Evolutionary conservation across 2,888 invertebrate species (phyloP).

Genomic region (Escarpia spicata): DNA sequence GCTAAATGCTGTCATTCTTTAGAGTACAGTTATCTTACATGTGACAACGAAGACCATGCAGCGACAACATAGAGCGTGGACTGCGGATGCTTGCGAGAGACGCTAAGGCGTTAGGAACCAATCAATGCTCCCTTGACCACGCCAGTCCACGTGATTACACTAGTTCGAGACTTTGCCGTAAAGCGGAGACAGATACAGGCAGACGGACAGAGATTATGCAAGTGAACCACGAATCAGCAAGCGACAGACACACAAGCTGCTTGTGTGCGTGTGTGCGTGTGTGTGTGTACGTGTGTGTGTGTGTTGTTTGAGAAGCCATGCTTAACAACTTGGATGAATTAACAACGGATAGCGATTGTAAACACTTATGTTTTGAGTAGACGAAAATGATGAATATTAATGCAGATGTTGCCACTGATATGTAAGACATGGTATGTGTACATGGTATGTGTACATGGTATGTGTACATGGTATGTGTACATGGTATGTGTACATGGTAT

Average conservation of each 20-base stretch:
- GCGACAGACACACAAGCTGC: neutral
- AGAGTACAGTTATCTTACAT: neutral
- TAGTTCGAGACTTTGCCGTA: neutral
- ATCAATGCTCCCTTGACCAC: constrained; percentile 11
- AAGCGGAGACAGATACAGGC: neutral
- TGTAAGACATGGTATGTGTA: too few species aligned
- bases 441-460: too few species aligned
- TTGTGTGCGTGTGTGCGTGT: neutral
- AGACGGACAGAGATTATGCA: neutral
- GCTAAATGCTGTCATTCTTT: neutral
- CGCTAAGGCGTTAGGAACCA: constrained; percentile 1
- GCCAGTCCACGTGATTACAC: constrained; percentile 3
- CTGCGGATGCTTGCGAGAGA: neutral
- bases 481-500: too few species aligned
- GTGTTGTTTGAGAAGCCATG: too few species aligned
- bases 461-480: too few species aligned
- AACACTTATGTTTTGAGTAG: too few species aligned
- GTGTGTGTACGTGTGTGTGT: neutral
- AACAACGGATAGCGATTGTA: too few species aligned
- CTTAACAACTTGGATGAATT: too few species aligned
- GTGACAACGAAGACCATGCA: neutral
- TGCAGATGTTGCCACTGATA: too few species aligned
- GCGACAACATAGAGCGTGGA: too few species aligned
- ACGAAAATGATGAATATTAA: too few species aligned
- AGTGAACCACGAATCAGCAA: neutral